These are phyloP conservation scores for Octonoba sinensis DNA, from an alignment of 2,888 invertebrate genomes.

Conservation along the genomic window DNA sequence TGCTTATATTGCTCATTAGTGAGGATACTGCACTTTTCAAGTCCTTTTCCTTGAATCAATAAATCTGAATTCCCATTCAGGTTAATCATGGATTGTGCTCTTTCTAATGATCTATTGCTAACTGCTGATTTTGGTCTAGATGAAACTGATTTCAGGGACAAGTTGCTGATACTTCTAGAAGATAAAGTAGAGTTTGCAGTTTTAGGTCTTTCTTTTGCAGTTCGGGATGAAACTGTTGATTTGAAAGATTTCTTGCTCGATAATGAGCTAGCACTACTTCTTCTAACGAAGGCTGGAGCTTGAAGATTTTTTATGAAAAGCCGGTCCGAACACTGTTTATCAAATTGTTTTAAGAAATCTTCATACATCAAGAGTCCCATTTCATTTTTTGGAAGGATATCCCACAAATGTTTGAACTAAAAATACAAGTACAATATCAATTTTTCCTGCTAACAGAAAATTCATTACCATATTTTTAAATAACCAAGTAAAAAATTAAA, in stretches of 20 bases:
- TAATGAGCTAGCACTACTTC: constrained; percentile 9
- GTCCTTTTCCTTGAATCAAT: constrained; percentile 9
- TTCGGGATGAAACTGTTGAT: not conserved
- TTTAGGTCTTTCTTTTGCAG: constrained; percentile 22
- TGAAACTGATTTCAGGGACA: too few species aligned
- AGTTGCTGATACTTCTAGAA: not conserved
- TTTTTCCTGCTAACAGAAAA: not conserved
- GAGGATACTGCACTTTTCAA: constrained; percentile 23
- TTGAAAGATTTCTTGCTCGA: constrained; percentile 20
- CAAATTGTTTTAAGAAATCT: constrained; percentile 30
- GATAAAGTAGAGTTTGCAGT: constrained; percentile 31
- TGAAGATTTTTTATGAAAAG: too few species aligned
- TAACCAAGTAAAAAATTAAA: too few species aligned
- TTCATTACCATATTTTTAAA: not conserved
- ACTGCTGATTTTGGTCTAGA: constrained; percentile 42
- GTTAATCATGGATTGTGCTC: not conserved
- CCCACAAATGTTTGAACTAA: constrained; percentile 42
- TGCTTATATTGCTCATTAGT: constrained; percentile 45
- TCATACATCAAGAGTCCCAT: constrained; percentile 41
- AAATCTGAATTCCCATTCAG: constrained; percentile 3
- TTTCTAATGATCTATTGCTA: constrained; percentile 9
- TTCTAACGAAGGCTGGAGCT: not conserved
- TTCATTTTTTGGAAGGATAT: constrained; percentile 45
- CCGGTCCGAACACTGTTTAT: not conserved
- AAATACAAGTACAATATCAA: constrained; percentile 2